Base-by-base conservation (phyloP, 1,140 invertebrate species). In the Steinernema khuongi region DNA sequence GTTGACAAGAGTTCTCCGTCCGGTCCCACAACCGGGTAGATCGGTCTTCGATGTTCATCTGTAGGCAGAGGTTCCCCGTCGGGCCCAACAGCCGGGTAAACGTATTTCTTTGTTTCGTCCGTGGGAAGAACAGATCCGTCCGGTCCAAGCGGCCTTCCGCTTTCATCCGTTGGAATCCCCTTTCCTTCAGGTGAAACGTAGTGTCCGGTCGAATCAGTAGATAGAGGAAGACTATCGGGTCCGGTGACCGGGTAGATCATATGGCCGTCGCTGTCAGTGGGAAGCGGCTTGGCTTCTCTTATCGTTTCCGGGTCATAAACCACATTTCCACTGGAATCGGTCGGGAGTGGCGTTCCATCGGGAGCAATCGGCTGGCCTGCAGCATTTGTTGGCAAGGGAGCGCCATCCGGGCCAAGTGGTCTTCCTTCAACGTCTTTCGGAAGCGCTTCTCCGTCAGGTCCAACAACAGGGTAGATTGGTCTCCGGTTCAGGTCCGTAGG, bases 31-130 rank as follows among this genome's bases (percentile, higher is more conserved):
- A 69, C 72, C 18, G 44, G 72, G 4, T 74, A 66, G 31, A 77
- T 78, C 41, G 44, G 73, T 44, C n/a, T n/a, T 28, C 22, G 19
- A 19, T 66, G 14, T 14, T 31, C 31, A 50, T 74, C 72, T 1
- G 44, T 70, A 11, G 73, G 74, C n/a, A 76, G 60, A n/a, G 71
- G 50, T 31, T 32, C 32, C 33, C 74, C 74, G 31, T 76, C 71
- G 1, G 72, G 71, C 1, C 74, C 74, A 70, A 68, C 28, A 1
- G 69, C 69, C 29, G 73, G 68, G 14, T 71, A 67, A 0, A 77
- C n/a, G 17, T 71, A 33, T n/a, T 76, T 72, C 29, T 74, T 68
- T 31, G 11, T 1, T 28, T 31, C 36, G 43, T 77, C 76, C 0
- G 76, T 76, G 43, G 68, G 41, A 0, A 74, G 60, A 32, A 60